These are phyloP conservation scores for Tamias sibiricus DNA, from an alignment of 2,113 vertebrate genomes.

Conservation along the genomic window DNA sequence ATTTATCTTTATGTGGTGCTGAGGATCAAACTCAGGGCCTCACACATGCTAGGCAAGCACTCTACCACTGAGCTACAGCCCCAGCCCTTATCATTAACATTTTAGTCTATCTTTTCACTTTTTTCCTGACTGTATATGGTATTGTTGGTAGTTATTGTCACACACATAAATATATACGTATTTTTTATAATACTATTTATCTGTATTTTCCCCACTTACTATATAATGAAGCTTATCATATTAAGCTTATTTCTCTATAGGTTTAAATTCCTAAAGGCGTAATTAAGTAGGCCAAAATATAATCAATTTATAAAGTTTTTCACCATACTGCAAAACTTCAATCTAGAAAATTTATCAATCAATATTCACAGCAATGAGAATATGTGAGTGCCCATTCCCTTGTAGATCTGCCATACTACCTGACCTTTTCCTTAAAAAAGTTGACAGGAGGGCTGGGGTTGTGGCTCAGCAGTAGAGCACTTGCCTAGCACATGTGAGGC, in stretches of 20 bases:
- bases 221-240: not conserved
- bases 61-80: too few relatives aligned
- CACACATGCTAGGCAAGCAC: too few relatives aligned
- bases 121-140: too few relatives aligned
- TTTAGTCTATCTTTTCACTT: not conserved
- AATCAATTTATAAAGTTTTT: not conserved
- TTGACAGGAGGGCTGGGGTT: too few relatives aligned
- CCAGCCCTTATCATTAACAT: too few relatives aligned
- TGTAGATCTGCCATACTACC: not conserved
- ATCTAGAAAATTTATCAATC: not conserved
- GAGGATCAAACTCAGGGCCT: too few relatives aligned
- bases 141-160: too few relatives aligned
- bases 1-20: too few relatives aligned
- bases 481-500: too few relatives aligned
- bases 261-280: not conserved
- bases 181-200: too few relatives aligned
- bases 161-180: too few relatives aligned
- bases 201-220: not conserved
- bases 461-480: too few relatives aligned
- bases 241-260: conserved; percentile 6
- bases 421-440: not conserved
- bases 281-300: not conserved
- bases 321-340: not conserved
- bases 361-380: not conserved
- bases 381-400: not conserved